A percentile compares a stretch with the other conserved stretches of the same genome.
These are phyloP conservation scores for Psittacula derbiana DNA, from an alignment of 2,797 vertebrate species.

Conservation along the genomic window DNA sequence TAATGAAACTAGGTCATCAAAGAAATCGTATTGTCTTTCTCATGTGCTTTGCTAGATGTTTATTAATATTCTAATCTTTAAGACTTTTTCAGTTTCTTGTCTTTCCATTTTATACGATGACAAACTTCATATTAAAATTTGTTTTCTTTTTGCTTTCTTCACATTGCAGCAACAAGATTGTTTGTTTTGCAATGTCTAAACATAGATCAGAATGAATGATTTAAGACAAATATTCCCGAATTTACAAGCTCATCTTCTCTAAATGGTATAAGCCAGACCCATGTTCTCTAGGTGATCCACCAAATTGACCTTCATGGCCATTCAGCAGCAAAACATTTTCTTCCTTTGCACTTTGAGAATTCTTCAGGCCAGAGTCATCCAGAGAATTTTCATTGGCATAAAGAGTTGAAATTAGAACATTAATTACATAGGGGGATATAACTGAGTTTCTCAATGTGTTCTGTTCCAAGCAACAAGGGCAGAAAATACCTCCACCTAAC, in stretches of 20 bases:
- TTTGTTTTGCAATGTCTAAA: neutral
- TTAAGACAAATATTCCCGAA: neutral
- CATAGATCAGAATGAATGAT: neutral
- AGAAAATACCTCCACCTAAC: accelerated
- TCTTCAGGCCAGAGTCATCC: too few species aligned
- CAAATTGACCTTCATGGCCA: accelerated
- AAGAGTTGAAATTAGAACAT: neutral
- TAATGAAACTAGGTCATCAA: neutral
- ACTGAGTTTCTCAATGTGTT: neutral
- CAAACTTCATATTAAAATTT: neutral
- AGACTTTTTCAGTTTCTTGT: neutral
- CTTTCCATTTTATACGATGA: neutral
- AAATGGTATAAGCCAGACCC: accelerated
- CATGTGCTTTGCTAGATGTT: neutral
- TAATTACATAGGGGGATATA: neutral
- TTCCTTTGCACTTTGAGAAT: neutral
- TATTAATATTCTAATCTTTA: neutral
- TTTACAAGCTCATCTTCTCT: neutral
- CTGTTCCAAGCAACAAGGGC: neutral
- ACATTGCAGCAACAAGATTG: neutral
- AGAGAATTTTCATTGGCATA: neutral
- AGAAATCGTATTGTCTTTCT: neutral
- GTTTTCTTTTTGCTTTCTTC: neutral
- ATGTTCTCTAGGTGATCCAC: neutral
- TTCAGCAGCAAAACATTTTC: neutral